Percentiles rank a stretch among this genome's conserved stretches.
These are phyloP conservation scores for Dipus sagitta DNA, from an alignment of 2,797 vertebrate species.

Conservation along the genomic window DNA sequence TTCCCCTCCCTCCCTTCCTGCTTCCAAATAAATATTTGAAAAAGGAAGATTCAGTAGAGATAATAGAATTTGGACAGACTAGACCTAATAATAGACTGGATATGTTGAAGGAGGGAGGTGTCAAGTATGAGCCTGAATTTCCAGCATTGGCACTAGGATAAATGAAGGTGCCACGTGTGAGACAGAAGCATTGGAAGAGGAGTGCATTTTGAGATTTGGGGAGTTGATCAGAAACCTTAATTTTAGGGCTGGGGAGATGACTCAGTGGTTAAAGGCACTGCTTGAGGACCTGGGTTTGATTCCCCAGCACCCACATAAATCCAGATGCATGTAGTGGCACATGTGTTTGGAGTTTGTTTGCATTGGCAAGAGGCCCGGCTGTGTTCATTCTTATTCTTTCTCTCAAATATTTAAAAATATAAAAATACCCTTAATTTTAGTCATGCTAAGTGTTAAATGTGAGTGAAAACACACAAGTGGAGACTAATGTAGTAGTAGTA, in stretches of 20 bases:
- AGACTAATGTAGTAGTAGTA: not conserved
- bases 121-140: slow-evolving; percentile 63
- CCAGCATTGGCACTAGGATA: slow-evolving; percentile 60
- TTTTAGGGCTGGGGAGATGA: no score
- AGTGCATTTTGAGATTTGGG: slow-evolving; percentile 58
- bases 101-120: slow-evolving; percentile 57
- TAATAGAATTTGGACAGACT: slow-evolving; percentile 57
- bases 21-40: no score
- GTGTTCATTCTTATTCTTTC: no score
- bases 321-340: no score
- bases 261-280: no score
- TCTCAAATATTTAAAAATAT: no score
- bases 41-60: no score
- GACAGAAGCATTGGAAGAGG: slow-evolving; percentile 58
- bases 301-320: no score
- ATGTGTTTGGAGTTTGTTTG: no score
- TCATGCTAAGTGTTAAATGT: slow-evolving; percentile 44
- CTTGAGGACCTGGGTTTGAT: not conserved
- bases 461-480: slow-evolving; percentile 53
- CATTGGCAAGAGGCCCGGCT: no score
- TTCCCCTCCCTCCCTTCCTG: not conserved
- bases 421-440: not conserved
- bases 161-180: slow-evolving; percentile 61
- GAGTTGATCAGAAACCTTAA: slow-evolving; percentile 47
- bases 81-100: slow-evolving; percentile 58